A percentile compares a stretch with the other conserved stretches of the same genome.
Conservation (phyloP, 2,888 invertebrate species). For the Drosophila meridiana region DNA sequence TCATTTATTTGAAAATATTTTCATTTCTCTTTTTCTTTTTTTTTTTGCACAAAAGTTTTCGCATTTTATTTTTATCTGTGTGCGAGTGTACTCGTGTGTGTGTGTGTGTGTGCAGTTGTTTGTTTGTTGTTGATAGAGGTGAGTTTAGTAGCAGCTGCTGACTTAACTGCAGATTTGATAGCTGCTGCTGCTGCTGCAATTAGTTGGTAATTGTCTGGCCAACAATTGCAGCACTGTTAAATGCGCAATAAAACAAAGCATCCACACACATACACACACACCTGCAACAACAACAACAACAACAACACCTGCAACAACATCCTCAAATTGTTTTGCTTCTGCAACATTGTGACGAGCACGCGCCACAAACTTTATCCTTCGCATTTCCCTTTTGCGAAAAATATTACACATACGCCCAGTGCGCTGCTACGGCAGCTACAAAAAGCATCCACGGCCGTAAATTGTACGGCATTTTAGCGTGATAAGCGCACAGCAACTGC, state of each 20-base stretch:
- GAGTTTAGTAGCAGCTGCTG: constrained; percentile 27
- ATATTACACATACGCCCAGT: constrained; percentile 47
- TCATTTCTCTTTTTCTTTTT: not conserved
- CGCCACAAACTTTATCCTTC: constrained; percentile 57
- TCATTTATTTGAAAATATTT: constrained; percentile 11
- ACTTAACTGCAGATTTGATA: constrained; percentile 31
- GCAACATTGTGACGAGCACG: constrained; percentile 54
- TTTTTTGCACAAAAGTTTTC: constrained; percentile 11
- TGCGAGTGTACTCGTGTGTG: constrained; percentile 7
- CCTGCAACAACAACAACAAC: not conserved
- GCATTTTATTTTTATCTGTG: constrained; percentile 23
- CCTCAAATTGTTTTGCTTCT: constrained; percentile 54
- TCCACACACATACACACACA: constrained; percentile 11
- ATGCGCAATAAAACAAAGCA: constrained; percentile 44
- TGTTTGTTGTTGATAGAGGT: constrained; percentile 36
- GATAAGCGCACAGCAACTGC: constrained; percentile 62
- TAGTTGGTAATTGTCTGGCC: constrained; percentile 65
- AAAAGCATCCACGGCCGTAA: constrained; percentile 28
- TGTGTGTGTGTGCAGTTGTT: constrained; percentile 7
- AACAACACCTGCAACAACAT: constrained; percentile 13
- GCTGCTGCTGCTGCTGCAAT: constrained; percentile 36
- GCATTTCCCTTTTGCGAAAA: constrained; percentile 22
- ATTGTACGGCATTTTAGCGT: constrained; percentile 54
- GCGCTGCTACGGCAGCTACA: not conserved
- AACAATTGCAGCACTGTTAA: constrained; percentile 27